Percentiles rank a stretch among this genome's conserved stretches.
Conservation (phyloP, 1,140 invertebrate genomes). For the Drosophila navojoa region DNA sequence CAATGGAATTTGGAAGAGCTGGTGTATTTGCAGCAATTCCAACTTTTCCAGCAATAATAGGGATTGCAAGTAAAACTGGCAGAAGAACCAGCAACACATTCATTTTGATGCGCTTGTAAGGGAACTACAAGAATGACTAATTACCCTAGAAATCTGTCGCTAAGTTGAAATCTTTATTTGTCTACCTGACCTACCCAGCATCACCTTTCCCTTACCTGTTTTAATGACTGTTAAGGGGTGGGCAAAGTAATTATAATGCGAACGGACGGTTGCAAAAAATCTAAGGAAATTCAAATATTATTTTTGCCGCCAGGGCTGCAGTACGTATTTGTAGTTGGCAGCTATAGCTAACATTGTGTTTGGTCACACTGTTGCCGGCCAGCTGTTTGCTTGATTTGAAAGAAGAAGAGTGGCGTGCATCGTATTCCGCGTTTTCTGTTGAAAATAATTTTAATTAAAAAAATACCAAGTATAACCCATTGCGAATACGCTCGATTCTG, state of each 20-base stretch:
- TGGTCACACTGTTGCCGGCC: conserved; percentile 37
- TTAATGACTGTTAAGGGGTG: conserved; percentile 6
- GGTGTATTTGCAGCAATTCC: background rate
- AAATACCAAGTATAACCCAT: background rate
- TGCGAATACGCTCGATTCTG: background rate
- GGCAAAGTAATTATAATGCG: background rate
- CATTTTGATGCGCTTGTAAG: conserved; percentile 31
- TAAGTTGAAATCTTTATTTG: conserved; percentile 19
- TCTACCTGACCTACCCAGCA: conserved; percentile 37
- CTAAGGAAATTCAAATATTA: conserved; percentile 7
- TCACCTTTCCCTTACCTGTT: conserved; percentile 25
- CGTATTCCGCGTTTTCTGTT: conserved; percentile 30
- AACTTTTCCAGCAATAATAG: background rate
- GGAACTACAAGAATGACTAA: conserved; percentile 35
- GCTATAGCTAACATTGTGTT: background rate
- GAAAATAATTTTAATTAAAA: conserved; percentile 11
- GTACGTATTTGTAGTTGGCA: background rate
- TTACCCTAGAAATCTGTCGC: conserved; percentile 3
- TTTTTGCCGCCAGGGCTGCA: conserved; percentile 17
- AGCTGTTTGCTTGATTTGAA: conserved; percentile 21
- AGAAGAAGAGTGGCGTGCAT: conserved; percentile 46
- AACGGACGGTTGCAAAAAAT: conserved; percentile 6
- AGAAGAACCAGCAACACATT: conserved; percentile 36
- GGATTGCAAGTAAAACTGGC: conserved; percentile 2
- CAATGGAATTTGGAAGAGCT: conserved; percentile 22